Evolutionary conservation across 2,888 invertebrate species (phyloP).

Genomic region (Prosopocoilus inquinatus): DNA sequence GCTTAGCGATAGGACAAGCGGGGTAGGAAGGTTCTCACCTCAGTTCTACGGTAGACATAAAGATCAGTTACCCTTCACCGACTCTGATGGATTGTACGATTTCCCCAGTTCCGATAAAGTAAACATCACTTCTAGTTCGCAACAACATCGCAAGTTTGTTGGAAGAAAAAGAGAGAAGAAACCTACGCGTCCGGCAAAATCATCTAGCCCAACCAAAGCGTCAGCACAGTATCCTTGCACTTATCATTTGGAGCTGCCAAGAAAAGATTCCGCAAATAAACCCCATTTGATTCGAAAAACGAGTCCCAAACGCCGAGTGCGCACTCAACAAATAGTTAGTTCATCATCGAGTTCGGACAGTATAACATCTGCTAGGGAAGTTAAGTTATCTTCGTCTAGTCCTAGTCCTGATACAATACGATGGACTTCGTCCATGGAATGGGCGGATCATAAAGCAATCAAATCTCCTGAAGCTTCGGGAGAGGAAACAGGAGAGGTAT

Average conservation of each 20-base stretch:
- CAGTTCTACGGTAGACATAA: slow-evolving; percentile 69
- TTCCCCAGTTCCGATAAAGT: slow-evolving; percentile 73
- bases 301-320: slow-evolving; percentile 59
- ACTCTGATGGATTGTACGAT: slow-evolving; percentile 78
- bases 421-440: slow-evolving; percentile 47
- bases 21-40: slow-evolving; percentile 67
- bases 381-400: slow-evolving; percentile 47
- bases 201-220: slow-evolving; percentile 57
- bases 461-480: slow-evolving; percentile 50
- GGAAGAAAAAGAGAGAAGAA: slow-evolving; percentile 64
- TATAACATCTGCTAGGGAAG: slow-evolving; percentile 54
- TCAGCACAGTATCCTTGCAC: slow-evolving; percentile 54
- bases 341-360: slow-evolving; percentile 64
- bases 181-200: slow-evolving; percentile 52
- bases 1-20: slow-evolving; percentile 66
- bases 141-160: slow-evolving; percentile 61
- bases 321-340: slow-evolving; percentile 56
- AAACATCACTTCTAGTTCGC: slow-evolving; percentile 48
- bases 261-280: slow-evolving; percentile 43
- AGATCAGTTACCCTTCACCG: slow-evolving; percentile 66
- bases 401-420: slow-evolving; percentile 50
- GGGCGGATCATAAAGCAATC: slow-evolving; percentile 43
- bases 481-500: slow-evolving; percentile 55
- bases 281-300: slow-evolving; percentile 53
- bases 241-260: slow-evolving; percentile 62